These are phyloP conservation scores for Felis catus DNA, from an alignment of 2,113 vertebrate species.

Conservation along the genomic window F.catus_Fca126_mat1.0 CM031416.1:145715001-145715500, in stretches of 20 bases:
- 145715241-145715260: slow-evolving; percentile 23
- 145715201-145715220: too few species aligned
- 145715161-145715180: not conserved
- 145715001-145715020: slow-evolving; percentile 13
- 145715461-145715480: not conserved
- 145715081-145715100: not conserved
- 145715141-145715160: not conserved
- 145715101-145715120: not conserved
- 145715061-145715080: slow-evolving; percentile 11
- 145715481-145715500: not conserved
- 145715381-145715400: not conserved
- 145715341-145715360: slow-evolving; percentile 41
- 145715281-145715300: not conserved
- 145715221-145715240: not conserved
- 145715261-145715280: not conserved
- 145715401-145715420: not conserved
- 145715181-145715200: too few species aligned
- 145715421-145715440: not conserved
- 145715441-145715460: not conserved
- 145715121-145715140: not conserved
- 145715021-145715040: slow-evolving; percentile 18
- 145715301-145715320: not conserved
- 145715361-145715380: not conserved
- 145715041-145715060: not conserved
- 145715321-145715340: slow-evolving; percentile 45